Evolutionary conservation across 2,113 vertebrate species (phyloP).

Genomic region (Dasyprocta punctata): DNA sequence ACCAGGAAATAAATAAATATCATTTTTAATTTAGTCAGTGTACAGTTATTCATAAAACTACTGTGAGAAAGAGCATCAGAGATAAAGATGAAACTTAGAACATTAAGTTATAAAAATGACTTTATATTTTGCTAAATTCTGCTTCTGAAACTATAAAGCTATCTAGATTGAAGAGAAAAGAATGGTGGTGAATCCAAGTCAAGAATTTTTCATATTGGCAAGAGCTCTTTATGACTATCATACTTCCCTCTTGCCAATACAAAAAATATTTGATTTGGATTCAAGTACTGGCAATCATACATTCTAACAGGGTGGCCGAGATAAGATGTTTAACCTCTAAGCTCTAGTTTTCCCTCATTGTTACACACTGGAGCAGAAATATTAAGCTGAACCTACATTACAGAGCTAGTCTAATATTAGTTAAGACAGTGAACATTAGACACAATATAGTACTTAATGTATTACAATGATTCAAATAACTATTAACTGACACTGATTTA

Average conservation of each 20-base stretch:
- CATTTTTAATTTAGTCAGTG: conserved; percentile 30
- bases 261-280: conserved; percentile 14
- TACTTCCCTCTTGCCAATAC: neutral
- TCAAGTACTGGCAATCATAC: neutral
- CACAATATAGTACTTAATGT: neutral
- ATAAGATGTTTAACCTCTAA: neutral
- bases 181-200: neutral
- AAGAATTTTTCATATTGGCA: neutral
- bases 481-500: neutral
- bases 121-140: conserved; percentile 43
- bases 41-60: conserved; percentile 58
- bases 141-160: conserved; percentile 48
- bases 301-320: conserved; percentile 16
- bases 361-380: neutral
- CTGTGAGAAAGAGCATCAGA: conserved; percentile 60
- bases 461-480: neutral
- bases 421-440: neutral
- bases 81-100: conserved; percentile 63
- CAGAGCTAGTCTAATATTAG: neutral
- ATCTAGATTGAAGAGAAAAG: conserved; percentile 26
- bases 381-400: neutral
- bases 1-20: conserved; percentile 17
- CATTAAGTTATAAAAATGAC: conserved; percentile 52
- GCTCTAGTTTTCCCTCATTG: neutral
- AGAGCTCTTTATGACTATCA: neutral